Conservation (phyloP, 2,888 invertebrate species). For the Melanargia galathea region DNA sequence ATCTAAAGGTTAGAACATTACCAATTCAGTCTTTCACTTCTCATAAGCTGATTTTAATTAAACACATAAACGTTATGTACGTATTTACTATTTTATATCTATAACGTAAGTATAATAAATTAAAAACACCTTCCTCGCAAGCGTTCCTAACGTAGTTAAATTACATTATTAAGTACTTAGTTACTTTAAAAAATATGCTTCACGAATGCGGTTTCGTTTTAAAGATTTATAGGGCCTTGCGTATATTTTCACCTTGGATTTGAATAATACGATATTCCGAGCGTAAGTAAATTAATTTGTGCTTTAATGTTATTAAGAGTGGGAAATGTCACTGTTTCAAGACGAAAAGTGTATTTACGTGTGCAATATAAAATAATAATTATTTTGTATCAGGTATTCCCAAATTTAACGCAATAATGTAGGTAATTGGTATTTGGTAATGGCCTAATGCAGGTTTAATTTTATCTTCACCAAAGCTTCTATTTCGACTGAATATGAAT, state of each 20-base stretch:
- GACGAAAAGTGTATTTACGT: slow-evolving; percentile 3
- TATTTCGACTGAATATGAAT: no score
- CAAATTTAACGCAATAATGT: no score
- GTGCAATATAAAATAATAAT: slow-evolving; percentile 1
- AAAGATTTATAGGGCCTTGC: slow-evolving; percentile 16
- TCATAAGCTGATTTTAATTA: no score
- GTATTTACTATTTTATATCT: no score
- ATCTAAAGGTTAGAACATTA: no score
- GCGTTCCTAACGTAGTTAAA: background rate
- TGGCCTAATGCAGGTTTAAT: no score
- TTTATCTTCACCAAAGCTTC: no score
- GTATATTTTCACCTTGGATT: slow-evolving; percentile 26
- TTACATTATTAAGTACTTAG: background rate
- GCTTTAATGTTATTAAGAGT: background rate
- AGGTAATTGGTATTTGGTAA: background rate
- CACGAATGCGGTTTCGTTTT: slow-evolving; percentile 20
- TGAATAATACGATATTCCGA: slow-evolving; percentile 2
- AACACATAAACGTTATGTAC: no score
- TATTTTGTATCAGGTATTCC: background rate
- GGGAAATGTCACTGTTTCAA: background rate
- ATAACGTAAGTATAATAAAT: background rate
- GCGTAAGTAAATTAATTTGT: slow-evolving; percentile 13
- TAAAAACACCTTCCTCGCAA: background rate
- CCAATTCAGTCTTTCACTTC: no score
- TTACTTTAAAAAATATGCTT: background rate